These are phyloP conservation scores for Drosophila subpulchrella DNA, from an alignment of 1,140 invertebrate genomes.

Conservation along the genomic window DNA sequence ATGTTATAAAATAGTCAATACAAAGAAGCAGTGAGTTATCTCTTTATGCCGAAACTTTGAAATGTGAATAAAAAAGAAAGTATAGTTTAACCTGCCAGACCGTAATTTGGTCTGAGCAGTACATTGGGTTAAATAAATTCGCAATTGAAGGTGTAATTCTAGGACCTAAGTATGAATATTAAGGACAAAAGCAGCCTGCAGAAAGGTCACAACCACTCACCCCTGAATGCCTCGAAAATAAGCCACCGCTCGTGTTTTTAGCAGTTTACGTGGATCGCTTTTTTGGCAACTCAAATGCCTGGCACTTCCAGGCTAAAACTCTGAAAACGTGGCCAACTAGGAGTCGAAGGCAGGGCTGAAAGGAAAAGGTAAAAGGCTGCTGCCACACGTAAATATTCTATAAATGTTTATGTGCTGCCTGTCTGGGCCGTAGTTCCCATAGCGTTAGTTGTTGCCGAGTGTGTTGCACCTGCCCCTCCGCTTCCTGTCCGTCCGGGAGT, in stretches of 20 bases:
- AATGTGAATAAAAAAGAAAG: no score
- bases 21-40: no score
- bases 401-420: constrained; percentile 47
- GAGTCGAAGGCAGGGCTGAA: constrained; percentile 6
- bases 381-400: constrained; percentile 51
- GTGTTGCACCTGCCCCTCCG: constrained; percentile 34
- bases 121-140: no score
- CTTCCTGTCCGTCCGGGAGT: constrained; percentile 5
- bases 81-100: no score
- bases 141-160: no score
- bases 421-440: constrained; percentile 24
- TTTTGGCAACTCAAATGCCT: constrained; percentile 23
- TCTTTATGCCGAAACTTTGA: no score
- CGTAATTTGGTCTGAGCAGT: no score
- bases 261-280: constrained; percentile 17
- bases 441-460: constrained; percentile 16
- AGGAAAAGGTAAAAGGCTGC: constrained; percentile 18
- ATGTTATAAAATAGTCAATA: no score
- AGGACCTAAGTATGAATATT: background rate
- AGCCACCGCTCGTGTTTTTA: constrained; percentile 19
- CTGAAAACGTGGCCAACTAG: constrained; percentile 33
- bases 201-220: constrained; percentile 14
- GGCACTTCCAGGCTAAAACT: constrained; percentile 4
- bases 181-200: background rate
- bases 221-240: constrained; percentile 4